phyloP scores from a whole-genome alignment of 1,140 invertebrate species.

The Aradophagus sp. region DNA sequence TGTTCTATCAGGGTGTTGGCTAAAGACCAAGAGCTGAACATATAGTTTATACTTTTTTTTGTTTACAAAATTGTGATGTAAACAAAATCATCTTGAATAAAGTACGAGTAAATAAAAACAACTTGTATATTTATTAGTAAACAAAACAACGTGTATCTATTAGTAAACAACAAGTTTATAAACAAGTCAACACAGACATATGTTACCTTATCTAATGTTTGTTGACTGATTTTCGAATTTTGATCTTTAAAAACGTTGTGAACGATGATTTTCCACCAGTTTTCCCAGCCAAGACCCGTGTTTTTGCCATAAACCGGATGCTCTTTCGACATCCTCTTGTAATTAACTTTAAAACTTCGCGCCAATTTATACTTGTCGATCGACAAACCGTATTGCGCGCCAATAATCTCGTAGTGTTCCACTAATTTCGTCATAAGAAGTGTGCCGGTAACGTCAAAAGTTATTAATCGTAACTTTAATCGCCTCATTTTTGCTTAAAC shows the following conservation, averaged over 20 bases:
- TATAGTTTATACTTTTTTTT: too few species aligned
- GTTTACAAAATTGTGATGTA: too few species aligned
- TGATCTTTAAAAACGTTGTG: conserved; percentile 78
- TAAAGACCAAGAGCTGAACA: too few species aligned
- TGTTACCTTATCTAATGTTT: conserved; percentile 64
- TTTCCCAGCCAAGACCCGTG: conserved; percentile 81
- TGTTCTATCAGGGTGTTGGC: too few species aligned
- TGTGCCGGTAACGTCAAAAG: conserved; percentile 92
- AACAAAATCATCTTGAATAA: too few species aligned
- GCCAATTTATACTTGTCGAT: conserved; percentile 77
- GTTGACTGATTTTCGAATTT: conserved; percentile 39
- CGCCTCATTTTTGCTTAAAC: too few species aligned
- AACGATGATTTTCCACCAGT: conserved; percentile 88
- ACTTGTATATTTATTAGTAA: too few species aligned
- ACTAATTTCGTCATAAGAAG: conserved; percentile 83
- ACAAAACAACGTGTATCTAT: too few species aligned
- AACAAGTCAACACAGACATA: too few species aligned
- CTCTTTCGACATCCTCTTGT: conserved; percentile 77
- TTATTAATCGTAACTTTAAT: too few species aligned
- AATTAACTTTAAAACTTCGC: conserved; percentile 79
- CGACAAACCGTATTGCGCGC: conserved; percentile 79
- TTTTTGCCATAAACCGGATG: conserved; percentile 88
- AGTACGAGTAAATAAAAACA: too few species aligned
- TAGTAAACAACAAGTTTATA: too few species aligned
- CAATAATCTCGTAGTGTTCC: conserved; percentile 83